A percentile compares a stretch with the other conserved stretches of the same genome.
Conservation (phyloP, 2,797 vertebrate species). For the Manis javanica region DNA sequence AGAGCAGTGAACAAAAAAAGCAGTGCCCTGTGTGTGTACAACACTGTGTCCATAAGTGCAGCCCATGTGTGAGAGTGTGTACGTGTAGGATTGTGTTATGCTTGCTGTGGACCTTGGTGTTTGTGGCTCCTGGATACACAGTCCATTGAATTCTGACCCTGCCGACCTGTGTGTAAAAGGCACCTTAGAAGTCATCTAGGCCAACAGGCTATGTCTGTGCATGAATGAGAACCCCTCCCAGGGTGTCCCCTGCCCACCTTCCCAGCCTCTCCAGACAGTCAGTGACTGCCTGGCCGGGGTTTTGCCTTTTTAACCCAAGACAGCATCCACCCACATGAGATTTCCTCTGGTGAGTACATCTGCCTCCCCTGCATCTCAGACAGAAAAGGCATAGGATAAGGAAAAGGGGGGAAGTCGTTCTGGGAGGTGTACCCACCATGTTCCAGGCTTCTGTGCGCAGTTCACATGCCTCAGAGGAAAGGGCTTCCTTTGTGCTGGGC, state of each 20-base stretch:
- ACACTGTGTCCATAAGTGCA: background rate
- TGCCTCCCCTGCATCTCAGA: background rate
- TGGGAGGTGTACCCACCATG: background rate
- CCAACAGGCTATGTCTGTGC: background rate
- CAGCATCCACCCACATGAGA: background rate
- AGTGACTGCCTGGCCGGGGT: background rate
- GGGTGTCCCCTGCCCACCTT: accelerated
- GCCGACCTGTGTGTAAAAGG: background rate
- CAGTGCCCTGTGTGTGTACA: background rate
- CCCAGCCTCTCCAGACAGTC: background rate
- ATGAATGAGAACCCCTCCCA: background rate
- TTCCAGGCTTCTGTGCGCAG: background rate
- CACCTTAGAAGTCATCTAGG: background rate
- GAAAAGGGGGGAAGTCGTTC: background rate
- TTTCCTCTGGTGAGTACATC: background rate
- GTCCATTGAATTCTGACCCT: background rate
- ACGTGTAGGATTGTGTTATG: accelerated
- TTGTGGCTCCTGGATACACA: background rate
- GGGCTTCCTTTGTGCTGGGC: background rate
- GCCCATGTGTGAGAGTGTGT: background rate
- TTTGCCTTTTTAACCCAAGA: constrained; percentile 17
- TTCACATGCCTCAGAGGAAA: background rate
- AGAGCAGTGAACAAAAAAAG: background rate
- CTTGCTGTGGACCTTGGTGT: background rate
- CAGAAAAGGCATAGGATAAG: background rate